Conservation (phyloP, 92 coral and sea anemone species). For the Siderastrea siderea region DNA sequence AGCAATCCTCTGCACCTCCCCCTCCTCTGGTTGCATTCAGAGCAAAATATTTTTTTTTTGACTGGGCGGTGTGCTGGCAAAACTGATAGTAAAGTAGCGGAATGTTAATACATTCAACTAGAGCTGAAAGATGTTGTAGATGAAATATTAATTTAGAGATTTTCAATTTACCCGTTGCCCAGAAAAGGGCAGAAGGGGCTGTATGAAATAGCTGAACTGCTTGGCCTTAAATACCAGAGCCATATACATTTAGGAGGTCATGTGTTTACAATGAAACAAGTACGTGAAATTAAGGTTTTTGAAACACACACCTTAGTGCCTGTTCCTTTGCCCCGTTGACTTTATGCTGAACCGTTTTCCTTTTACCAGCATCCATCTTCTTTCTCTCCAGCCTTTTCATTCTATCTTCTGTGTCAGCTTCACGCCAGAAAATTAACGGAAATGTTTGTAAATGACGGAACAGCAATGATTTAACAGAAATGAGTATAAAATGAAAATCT, state of each 20-base stretch:
- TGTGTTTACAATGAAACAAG: too few species aligned
- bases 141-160: neutral
- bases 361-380: slow-evolving; percentile 19
- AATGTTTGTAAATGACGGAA: neutral
- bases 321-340: slow-evolving; percentile 21
- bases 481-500: slow-evolving; percentile 16
- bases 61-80: neutral
- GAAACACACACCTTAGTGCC: neutral
- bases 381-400: slow-evolving; percentile 21
- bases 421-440: slow-evolving; percentile 12
- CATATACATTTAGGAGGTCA: too few species aligned
- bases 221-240: too few species aligned
- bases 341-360: slow-evolving; percentile 16
- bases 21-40: neutral
- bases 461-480: neutral
- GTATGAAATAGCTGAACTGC: too few species aligned
- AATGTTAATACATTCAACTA: neutral
- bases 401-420: slow-evolving; percentile 18
- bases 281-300: neutral
- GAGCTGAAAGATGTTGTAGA: neutral
- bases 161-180: neutral
- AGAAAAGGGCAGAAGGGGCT: too few species aligned
- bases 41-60: neutral
- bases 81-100: neutral
- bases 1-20: neutral